phyloP scores from a whole-genome alignment of 2,888 invertebrate genomes.

The Dryococelus australis region DNA sequence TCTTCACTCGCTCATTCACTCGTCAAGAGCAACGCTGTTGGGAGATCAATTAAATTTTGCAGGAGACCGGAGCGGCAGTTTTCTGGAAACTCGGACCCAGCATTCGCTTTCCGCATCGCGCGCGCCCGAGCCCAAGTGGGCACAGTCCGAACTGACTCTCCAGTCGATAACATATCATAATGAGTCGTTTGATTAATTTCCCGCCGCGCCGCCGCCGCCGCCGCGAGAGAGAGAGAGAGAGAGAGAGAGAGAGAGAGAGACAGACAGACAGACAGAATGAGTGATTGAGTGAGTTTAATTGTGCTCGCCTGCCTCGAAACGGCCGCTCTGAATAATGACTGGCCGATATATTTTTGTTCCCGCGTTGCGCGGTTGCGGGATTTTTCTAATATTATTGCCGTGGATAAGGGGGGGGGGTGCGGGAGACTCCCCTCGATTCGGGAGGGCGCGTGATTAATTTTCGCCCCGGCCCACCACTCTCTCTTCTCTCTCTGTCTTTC shows the following conservation, averaged over 20 bases:
- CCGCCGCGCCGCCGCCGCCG: background rate
- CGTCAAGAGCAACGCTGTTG: too few relatives aligned
- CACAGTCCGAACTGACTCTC: background rate
- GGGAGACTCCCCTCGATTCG: background rate
- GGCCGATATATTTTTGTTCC: background rate
- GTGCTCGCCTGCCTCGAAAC: background rate
- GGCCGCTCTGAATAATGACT: background rate
- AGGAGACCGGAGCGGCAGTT: too few relatives aligned
- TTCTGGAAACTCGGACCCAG: background rate
- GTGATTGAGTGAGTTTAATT: background rate
- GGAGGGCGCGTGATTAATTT: background rate
- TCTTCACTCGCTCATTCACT: too few relatives aligned
- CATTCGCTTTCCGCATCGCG: background rate
- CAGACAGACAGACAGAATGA: too few relatives aligned
- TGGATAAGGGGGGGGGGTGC: background rate
- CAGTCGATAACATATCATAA: conserved; percentile 6
- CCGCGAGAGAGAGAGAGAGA: too few relatives aligned
- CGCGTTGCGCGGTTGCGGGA: background rate
- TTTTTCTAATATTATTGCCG: background rate
- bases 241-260: too few relatives aligned
- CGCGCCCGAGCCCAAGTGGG: background rate
- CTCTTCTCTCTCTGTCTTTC: background rate
- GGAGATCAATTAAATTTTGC: too few relatives aligned
- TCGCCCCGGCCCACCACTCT: background rate
- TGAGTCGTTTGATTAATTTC: background rate